phyloP scores from a whole-genome alignment of 2,888 invertebrate genomes.

The Diaphora mendica region DNA sequence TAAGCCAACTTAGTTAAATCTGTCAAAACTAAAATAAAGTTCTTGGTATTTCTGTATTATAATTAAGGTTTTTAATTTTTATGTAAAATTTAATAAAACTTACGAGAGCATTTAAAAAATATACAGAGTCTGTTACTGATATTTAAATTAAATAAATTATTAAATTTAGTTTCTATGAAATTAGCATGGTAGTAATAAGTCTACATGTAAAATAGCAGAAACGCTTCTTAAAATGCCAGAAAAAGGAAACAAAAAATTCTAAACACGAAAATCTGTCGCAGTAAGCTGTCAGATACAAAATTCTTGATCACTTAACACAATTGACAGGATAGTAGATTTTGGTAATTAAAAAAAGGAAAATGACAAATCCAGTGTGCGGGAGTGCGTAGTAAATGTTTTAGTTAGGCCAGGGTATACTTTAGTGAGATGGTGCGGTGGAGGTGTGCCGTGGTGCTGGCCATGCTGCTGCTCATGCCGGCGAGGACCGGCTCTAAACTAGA shows the following conservation, averaged over 20 bases:
- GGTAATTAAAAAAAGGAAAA: constrained; percentile 64
- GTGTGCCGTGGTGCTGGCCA: constrained; percentile 68
- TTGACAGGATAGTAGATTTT: constrained; percentile 56
- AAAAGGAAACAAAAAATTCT: constrained; percentile 71
- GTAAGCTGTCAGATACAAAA: constrained; percentile 68
- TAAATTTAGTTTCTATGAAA: not conserved
- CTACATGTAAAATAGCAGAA: constrained; percentile 14
- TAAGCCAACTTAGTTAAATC: no score
- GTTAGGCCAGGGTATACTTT: constrained; percentile 43
- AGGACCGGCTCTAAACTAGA: constrained; percentile 61
- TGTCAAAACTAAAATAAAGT: not conserved
- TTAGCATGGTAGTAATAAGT: constrained; percentile 1
- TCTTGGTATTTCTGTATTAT: not conserved
- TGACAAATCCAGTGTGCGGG: constrained; percentile 76
- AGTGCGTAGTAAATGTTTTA: constrained; percentile 53
- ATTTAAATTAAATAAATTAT: not conserved
- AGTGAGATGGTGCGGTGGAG: constrained; percentile 78
- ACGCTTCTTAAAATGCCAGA: constrained; percentile 41
- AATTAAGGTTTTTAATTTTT: not conserved
- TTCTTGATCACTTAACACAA: constrained; percentile 51
- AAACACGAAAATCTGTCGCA: constrained; percentile 72
- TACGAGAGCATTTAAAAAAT: not conserved
- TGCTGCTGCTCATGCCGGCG: constrained; percentile 70
- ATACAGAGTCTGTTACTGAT: not conserved
- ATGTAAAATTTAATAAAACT: not conserved